Base-by-base conservation (phyloP, 2,113 vertebrate genomes). In the Passer domesticus region DNA sequence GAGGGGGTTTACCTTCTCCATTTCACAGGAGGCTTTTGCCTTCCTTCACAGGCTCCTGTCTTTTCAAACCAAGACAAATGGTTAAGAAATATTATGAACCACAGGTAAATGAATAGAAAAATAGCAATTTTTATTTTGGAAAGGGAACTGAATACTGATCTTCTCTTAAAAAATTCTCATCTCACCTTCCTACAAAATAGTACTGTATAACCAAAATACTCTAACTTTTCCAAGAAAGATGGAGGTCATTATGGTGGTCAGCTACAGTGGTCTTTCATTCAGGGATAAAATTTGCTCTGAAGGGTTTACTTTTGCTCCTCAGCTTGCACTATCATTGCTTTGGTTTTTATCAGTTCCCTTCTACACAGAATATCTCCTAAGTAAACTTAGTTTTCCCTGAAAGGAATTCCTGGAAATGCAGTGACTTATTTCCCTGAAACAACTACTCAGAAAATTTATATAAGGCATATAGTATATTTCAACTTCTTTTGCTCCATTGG, bases 371-470 rank as follows among this genome's bases (percentile, higher is more conserved):
- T 41, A 41, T 2, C 17, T 69, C 62, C 55, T 74, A 67, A 80
- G 14, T 15, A 78, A 92, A 72, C 1, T 78, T 62, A 23, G 2
- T 8, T 10, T 78, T 33, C 5, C 15, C 5, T 44, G 10, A 23
- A 80, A 70, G 6, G 4, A 46, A 59, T 90, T 94, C 28, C 53
- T 79, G 53, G 59, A 92, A 92, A 79, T 4, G 1, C 8, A 80
- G 7, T 66, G 37, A 79, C 19, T 91, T 39, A 68, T 37, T 77
- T 77, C n/a, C 41, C 28, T 83, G 70, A 31, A 94, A 55, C 7
- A 68, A 33, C 63, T 83, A 95, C n/a, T 73, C 62, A 59, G 19
- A 92, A 87, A 91, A 92, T 67, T 72, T 92, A 37, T 86, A 66
- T 83, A 64, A 94, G 76, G 4, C 6, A 10, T 59, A 59, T 21